Evolutionary conservation across 2,888 invertebrate genomes (phyloP), one percentile per base, ranked within the genome.

Genomic region (Polydrusus pterygomalis): DNA sequence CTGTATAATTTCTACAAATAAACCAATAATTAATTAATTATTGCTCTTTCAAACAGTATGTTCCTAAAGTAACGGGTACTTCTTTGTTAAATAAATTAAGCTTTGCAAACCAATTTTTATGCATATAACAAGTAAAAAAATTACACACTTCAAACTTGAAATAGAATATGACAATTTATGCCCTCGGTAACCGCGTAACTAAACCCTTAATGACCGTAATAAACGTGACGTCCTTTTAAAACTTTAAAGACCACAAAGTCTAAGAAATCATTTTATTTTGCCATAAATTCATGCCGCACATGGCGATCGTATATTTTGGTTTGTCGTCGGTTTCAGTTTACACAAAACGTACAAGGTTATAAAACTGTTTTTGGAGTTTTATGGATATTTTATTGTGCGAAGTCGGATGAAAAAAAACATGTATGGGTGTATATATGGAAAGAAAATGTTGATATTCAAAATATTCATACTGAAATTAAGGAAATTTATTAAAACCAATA

Each of bases 251-350:
- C 69, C 69, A 69, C 69, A 69, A 69, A 49, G 69, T 74, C 63
- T 54, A 17, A 68, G 60, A 74, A 56, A 54, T 60, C 15, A 13
- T 74, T 75, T 75, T 70, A 75, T 75, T 70, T 70, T 58, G 65
- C 49, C 43, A 75, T 75, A 75, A 75, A 75, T 70, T 65, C 60
- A 70, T 56, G 68, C 65, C 75, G 43, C 75, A 75, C 75, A 70
- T 75, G 75, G 65, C 65, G 75, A 70, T 51, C 70, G 75, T 75
- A 75, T 75, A 75, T 75, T 75, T 65, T 58, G 60, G 75, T 75
- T 58, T 75, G 70, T 70, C 70, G 58, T 65, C 65, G 65, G 75
- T 75, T 63, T 75, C 70, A 47, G 43, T 51, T 75, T 75, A 75
- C 75, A 75, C 70, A 70, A 54, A 30, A 47, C 54, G 34, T 70